These are phyloP conservation scores for Lasioglossum lativentre DNA, from an alignment of 2,888 invertebrate species.

Conservation along the genomic window DNA sequence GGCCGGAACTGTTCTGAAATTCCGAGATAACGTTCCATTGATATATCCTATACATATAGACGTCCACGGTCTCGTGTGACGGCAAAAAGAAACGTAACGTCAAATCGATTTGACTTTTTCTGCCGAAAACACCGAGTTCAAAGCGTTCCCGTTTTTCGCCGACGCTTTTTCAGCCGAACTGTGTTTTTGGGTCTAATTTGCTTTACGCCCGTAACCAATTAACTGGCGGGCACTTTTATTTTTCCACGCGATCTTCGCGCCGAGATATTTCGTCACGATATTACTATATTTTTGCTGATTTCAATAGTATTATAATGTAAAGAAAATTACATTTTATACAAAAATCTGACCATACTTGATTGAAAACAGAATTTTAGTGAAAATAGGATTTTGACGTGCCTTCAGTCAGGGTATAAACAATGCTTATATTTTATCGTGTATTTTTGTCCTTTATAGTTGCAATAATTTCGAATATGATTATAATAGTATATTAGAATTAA, in stretches of 20 bases:
- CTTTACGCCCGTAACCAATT: background rate
- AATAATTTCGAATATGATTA: background rate
- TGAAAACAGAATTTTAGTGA: too few species aligned
- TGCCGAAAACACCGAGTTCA: constrained; percentile 1
- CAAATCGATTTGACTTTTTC: constrained; percentile 1
- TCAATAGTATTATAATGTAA: background rate
- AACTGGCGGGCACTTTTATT: background rate
- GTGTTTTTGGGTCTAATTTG: constrained; percentile 2
- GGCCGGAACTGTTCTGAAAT: constrained; percentile 31
- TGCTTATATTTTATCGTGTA: background rate
- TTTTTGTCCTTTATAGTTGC: background rate
- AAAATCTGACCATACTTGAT: too few species aligned
- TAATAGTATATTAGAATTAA: background rate
- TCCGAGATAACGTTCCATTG: constrained; percentile 29
- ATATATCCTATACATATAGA: background rate
- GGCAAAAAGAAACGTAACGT: background rate
- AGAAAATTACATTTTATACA: background rate
- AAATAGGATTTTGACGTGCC: too few species aligned
- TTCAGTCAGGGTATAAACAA: too few species aligned
- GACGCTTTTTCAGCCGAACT: background rate
- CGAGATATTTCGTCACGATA: too few species aligned
- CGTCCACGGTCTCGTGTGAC: background rate
- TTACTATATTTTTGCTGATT: background rate
- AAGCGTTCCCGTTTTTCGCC: constrained; percentile 3
- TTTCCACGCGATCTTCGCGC: background rate